Base-by-base conservation (phyloP, 1,140 invertebrate genomes). In the Diplogasteroides magnus region DNA sequence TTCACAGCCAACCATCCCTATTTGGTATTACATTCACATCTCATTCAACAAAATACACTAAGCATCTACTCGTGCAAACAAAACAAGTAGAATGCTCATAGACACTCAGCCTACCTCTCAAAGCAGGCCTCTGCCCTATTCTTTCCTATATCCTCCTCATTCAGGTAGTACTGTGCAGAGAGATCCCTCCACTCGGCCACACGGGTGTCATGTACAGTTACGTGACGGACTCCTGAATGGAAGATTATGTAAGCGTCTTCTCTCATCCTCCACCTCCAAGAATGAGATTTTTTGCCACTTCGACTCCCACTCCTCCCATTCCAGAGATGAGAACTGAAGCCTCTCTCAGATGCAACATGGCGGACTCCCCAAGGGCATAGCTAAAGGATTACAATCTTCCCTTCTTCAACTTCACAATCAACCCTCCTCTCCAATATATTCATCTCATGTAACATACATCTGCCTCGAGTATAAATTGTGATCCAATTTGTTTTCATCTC, bases 201-300 rank as follows among this genome's bases (percentile, higher is more conserved):
- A 59, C 79, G 79, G 28, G 77, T 79, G 84, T 98, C 96, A 84
- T 97, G 94, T 72, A 99, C 86, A 57, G 94, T 96, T 55, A 98
- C 94, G 28, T 93, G 95, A 83, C 96, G 95, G 27, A 98, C 95
- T 74, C 96, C 96, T 67, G 55, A 61, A n/a, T n/a, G n/a, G n/a
- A n/a, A n/a, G n/a, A n/a, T n/a, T n/a, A n/a, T n/a, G n/a, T n/a
- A n/a, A n/a, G n/a, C n/a, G n/a, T n/a, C n/a, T n/a, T n/a, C n/a
- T n/a, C n/a, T n/a, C n/a, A n/a, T 48, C 6, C 37, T 19, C 6
- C 28, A 27, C 96, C 95, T 78, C 91, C 92, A 63, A 99, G 87
- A 78, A 98, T 94, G 70, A 99, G 89, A 86, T 99, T 99, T 86
- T 99, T 99, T 0, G 96, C 94, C 69, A 98, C 88, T 87, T 99